Conservation (phyloP, 1,140 invertebrate genomes). For the Hypothenemus hampei region DNA sequence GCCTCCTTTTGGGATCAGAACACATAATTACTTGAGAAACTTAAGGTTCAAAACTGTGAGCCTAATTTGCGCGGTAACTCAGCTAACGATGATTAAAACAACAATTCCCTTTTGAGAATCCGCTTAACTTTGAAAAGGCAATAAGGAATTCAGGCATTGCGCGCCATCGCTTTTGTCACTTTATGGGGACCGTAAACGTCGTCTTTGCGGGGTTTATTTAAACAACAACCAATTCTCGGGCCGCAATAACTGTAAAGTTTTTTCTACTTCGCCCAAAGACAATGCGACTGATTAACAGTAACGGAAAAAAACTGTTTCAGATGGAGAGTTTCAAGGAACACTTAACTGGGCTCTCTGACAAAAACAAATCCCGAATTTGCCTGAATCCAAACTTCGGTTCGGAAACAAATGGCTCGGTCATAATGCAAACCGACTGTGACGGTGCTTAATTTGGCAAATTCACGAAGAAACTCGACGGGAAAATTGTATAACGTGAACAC, state of each 20-base stretch:
- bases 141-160: constrained; percentile 14
- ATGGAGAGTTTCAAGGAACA: no score
- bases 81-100: constrained; percentile 19
- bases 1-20: no score
- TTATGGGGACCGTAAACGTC: constrained; percentile 18
- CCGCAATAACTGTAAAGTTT: constrained; percentile 4
- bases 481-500: constrained; percentile 10
- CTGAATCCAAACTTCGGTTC: constrained; percentile 5
- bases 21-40: not conserved
- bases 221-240: constrained; percentile 8
- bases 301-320: no score
- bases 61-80: not conserved
- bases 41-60: constrained; percentile 2
- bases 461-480: not conserved
- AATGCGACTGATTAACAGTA: no score
- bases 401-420: constrained; percentile 16
- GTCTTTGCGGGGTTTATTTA: constrained; percentile 19
- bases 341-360: not conserved
- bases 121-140: constrained; percentile 17
- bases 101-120: constrained; percentile 9
- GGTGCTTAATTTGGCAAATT: constrained; percentile 21
- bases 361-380: constrained; percentile 12
- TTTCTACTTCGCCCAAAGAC: no score
- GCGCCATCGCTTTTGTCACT: constrained; percentile 16
- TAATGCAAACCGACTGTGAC: constrained; percentile 18